A percentile compares a stretch with the other conserved stretches of the same genome.
These are phyloP conservation scores for Tribolium castaneum DNA, from an alignment of 1,140 invertebrate genomes.

Conservation along the genomic window DNA sequence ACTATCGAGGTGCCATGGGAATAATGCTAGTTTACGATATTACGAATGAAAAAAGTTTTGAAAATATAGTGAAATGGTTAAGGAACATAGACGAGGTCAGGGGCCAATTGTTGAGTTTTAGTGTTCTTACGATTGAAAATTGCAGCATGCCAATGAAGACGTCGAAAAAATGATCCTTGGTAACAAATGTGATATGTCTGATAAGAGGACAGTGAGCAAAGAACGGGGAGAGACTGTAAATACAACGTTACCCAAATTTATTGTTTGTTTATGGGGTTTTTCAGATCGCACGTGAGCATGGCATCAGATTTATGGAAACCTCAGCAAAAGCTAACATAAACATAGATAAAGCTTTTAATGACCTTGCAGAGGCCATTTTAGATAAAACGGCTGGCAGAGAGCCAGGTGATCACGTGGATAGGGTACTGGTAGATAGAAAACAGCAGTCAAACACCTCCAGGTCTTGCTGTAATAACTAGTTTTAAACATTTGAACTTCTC, in stretches of 20 bases:
- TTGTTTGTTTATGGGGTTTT: constrained; percentile 41
- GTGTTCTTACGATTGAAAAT: constrained; percentile 41
- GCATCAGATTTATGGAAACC: constrained; percentile 98
- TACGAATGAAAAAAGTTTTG: constrained; percentile 97
- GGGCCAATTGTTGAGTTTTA: not conserved
- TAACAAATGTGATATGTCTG: constrained; percentile 99
- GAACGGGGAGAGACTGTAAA: constrained; percentile 88
- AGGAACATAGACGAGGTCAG: constrained; percentile 94
- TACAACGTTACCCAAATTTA: constrained; percentile 43
- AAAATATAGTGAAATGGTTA: constrained; percentile 99
- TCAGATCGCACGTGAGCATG: constrained; percentile 96
- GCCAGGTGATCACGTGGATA: constrained; percentile 74
- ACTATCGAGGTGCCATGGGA: constrained; percentile 98
- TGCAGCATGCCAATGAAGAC: constrained; percentile 98
- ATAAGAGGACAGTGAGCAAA: constrained; percentile 92
- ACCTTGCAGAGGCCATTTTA: constrained; percentile 95
- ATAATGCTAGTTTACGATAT: constrained; percentile 99
- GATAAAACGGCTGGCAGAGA: constrained; percentile 83
- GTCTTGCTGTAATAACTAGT: constrained; percentile 60
- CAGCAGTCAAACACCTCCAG: constrained; percentile 64
- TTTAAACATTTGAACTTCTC: constrained; percentile 28
- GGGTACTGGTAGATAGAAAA: constrained; percentile 74
- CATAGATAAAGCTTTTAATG: constrained; percentile 97
- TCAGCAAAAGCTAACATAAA: constrained; percentile 98
- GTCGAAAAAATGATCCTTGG: constrained; percentile 99